Percentiles rank a stretch among this genome's conserved stretches.
phyloP scores from a whole-genome alignment of 2,113 vertebrate species.

The Charadrius vociferus region DNA sequence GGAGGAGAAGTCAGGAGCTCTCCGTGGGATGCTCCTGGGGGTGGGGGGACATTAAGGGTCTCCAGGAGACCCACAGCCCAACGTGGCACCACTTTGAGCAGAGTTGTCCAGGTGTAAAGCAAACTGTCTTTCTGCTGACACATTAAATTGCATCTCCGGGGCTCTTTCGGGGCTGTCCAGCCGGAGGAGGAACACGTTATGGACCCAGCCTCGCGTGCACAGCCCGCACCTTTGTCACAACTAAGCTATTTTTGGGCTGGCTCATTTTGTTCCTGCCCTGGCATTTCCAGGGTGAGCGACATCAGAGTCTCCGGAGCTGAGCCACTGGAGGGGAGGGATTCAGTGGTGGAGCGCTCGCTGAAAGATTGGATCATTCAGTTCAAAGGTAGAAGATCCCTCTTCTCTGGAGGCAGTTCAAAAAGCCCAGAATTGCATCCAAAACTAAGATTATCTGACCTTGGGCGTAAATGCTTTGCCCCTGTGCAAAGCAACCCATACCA shows the following conservation, averaged over 20 bases:
- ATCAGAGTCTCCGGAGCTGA: neutral
- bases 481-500: neutral
- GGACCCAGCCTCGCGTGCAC: neutral
- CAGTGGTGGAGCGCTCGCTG: neutral
- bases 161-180: neutral
- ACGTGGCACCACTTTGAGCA: neutral
- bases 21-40: neutral
- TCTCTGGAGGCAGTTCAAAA: neutral
- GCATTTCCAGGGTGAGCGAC: neutral
- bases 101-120: neutral
- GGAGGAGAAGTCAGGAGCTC: neutral
- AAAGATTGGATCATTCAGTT: constrained; percentile 15
- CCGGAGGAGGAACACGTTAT: fast-evolving
- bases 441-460: neutral
- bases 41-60: fast-evolving
- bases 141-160: neutral
- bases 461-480: neutral
- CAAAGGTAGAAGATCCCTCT: constrained; percentile 13
- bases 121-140: neutral
- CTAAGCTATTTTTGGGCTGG: neutral
- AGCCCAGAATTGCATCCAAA: neutral
- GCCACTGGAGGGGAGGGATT: neutral
- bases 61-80: neutral
- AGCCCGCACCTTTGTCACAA: neutral
- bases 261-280: constrained; percentile 33